phyloP scores from a whole-genome alignment of 2,888 invertebrate genomes.

The Hydrotaea diabolus region DNA sequence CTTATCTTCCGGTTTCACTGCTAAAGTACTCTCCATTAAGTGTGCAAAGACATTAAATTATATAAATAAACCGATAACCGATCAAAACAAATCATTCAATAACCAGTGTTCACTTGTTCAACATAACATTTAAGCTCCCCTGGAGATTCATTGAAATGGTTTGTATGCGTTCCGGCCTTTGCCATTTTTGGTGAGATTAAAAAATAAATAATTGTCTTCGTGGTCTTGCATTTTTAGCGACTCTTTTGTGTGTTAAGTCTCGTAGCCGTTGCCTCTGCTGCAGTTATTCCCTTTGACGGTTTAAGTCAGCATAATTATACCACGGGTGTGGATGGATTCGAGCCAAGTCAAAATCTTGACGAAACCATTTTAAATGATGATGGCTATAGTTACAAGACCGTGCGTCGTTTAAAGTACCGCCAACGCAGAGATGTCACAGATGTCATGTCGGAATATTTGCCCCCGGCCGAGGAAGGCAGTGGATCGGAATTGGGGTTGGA shows the following conservation, averaged over 20 bases:
- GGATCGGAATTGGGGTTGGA: slow-evolving; percentile 59
- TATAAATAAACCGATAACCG: slow-evolving; percentile 76
- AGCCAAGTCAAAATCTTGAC: slow-evolving; percentile 25
- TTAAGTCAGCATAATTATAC: slow-evolving; percentile 71
- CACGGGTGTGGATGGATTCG: slow-evolving; percentile 74
- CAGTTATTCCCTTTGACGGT: slow-evolving; percentile 76
- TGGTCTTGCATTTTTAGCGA: slow-evolving; percentile 69
- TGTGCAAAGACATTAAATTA: slow-evolving; percentile 72
- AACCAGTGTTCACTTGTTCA: slow-evolving; percentile 75
- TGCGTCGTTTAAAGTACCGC: slow-evolving; percentile 73
- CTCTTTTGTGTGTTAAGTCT: slow-evolving; percentile 73
- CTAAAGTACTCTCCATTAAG: not conserved
- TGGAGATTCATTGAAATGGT: slow-evolving; percentile 74
- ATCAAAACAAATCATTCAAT: slow-evolving; percentile 75
- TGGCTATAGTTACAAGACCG: slow-evolving; percentile 74
- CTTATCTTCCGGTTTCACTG: slow-evolving; percentile 20
- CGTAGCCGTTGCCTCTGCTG: slow-evolving; percentile 75
- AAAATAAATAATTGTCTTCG: not conserved
- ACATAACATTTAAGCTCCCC: slow-evolving; percentile 70
- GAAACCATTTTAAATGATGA: slow-evolving; percentile 63
- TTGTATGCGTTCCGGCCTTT: slow-evolving; percentile 50
- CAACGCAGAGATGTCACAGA: slow-evolving; percentile 72
- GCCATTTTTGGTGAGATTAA: not conserved
- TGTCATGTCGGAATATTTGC: slow-evolving; percentile 71
- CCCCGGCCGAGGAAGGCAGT: slow-evolving; percentile 66